These are phyloP conservation scores for Eurypyga helias DNA, from an alignment of 2,113 vertebrate genomes.

Conservation along the genomic window DNA sequence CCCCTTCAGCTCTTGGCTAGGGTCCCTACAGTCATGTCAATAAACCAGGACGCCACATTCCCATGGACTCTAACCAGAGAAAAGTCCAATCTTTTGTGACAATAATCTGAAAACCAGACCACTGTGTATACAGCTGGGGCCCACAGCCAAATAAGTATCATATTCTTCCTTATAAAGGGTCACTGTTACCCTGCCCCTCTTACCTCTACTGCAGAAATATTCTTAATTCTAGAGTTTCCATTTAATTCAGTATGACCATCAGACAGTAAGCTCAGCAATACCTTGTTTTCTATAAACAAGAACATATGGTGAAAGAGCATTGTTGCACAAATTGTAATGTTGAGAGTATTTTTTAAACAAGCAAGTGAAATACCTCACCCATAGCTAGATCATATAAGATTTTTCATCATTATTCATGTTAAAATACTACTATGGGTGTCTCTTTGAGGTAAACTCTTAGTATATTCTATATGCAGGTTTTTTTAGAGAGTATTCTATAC, in stretches of 20 bases:
- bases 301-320: neutral
- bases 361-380: neutral
- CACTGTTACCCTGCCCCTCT: neutral
- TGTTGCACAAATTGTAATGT: neutral
- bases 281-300: neutral
- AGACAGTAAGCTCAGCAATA: neutral
- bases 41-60: neutral
- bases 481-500: neutral
- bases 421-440: neutral
- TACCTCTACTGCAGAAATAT: neutral
- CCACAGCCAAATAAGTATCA: no score
- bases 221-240: neutral
- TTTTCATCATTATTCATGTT: neutral
- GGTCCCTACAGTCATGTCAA: neutral
- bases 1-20: neutral
- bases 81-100: neutral
- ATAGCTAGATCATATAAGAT: neutral
- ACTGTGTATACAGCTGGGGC: neutral
- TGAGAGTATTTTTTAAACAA: neutral
- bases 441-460: neutral
- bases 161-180: neutral
- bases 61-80: neutral
- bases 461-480: rapidly evolving
- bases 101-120: neutral
- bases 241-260: neutral